These are phyloP conservation scores for Pseudomyrmex cubaensis DNA, from an alignment of 1,140 invertebrate genomes.

Conservation along the genomic window DNA sequence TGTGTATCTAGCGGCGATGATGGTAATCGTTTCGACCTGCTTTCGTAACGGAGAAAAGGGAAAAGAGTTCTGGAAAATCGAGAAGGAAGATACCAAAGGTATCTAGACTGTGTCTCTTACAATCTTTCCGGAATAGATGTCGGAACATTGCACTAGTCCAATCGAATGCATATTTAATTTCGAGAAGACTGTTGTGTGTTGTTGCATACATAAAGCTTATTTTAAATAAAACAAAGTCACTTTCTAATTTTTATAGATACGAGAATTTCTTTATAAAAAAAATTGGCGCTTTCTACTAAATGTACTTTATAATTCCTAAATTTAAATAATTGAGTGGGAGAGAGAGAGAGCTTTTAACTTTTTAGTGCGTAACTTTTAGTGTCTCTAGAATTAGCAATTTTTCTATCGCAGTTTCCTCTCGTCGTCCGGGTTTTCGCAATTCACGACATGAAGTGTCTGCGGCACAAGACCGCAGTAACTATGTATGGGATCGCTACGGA, in stretches of 20 bases:
- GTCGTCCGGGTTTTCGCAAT: neutral
- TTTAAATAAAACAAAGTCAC: too few species aligned
- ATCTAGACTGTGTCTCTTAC: constrained; percentile 1
- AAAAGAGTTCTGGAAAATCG: constrained; percentile 34
- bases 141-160: neutral
- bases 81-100: neutral
- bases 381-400: too few species aligned
- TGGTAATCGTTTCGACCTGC: constrained; percentile 17
- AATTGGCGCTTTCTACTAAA: too few species aligned
- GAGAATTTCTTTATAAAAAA: too few species aligned
- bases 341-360: too few species aligned
- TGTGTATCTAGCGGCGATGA: constrained; percentile 32
- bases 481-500: constrained; percentile 45
- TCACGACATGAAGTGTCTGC: constrained; percentile 8
- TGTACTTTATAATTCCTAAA: too few species aligned
- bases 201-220: too few species aligned
- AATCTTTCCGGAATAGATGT: constrained; percentile 1
- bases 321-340: too few species aligned
- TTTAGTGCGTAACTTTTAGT: too few species aligned
- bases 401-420: neutral
- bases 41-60: constrained; percentile 29
- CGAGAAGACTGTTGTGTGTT: too few species aligned
- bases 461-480: constrained; percentile 40
- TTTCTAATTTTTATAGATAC: too few species aligned
- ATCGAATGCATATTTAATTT: too few species aligned